Conservation (phyloP, 2,113 vertebrate genomes). For the Plectropomus leopardus region DNA sequence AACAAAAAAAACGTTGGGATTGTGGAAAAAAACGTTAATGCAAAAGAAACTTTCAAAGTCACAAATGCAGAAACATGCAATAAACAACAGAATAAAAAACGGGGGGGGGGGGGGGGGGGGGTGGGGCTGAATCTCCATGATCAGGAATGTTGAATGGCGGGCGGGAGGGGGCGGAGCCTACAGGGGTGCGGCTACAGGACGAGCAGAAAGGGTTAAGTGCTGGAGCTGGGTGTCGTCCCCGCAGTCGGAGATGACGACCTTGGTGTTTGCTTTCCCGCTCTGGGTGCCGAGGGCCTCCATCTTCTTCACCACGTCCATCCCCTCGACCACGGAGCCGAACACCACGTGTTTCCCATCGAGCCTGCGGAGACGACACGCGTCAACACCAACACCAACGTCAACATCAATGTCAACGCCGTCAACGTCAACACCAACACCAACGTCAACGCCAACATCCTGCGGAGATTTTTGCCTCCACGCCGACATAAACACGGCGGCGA, state of each 20-base stretch:
- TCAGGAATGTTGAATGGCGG: conserved; percentile 76
- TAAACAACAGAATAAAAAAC: conserved; percentile 54
- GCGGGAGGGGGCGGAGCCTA: conserved; percentile 35
- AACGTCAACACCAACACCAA: no score
- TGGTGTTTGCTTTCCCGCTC: conserved; percentile 85
- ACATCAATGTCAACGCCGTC: no score
- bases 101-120: background rate
- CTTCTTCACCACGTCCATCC: conserved; percentile 82
- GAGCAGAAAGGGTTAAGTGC: background rate
- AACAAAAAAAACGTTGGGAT: conserved; percentile 60
- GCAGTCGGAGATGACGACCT: conserved; percentile 87
- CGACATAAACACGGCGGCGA: no score
- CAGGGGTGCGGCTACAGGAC: conserved; percentile 33
- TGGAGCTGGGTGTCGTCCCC: conserved; percentile 87
- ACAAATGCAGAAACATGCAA: conserved; percentile 76
- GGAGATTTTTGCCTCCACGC: no score
- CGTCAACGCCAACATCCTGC: no score
- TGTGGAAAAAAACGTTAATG: conserved; percentile 59
- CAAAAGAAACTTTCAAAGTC: conserved; percentile 75
- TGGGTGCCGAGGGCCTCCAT: conserved; percentile 85
- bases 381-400: no score
- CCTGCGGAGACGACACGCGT: conserved; percentile 79
- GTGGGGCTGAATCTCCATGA: conserved; percentile 46
- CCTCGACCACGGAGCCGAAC: conserved; percentile 90
- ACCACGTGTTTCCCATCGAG: conserved; percentile 98